Evolutionary conservation across 2,113 vertebrate genomes (phyloP).

Genomic region (Lutjanus erythropterus): DNA sequence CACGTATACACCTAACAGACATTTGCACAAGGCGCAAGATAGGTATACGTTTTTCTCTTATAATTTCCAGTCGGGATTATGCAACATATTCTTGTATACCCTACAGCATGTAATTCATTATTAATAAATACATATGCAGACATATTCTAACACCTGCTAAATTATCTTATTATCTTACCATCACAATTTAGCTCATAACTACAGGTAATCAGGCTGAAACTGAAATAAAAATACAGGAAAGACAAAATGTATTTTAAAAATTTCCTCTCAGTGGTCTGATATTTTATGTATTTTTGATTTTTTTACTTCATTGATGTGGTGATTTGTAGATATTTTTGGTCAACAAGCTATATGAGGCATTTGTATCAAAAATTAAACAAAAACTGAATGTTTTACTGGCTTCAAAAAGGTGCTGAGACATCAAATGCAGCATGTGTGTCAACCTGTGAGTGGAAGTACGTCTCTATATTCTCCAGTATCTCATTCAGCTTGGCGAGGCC

Average conservation of each 20-base stretch:
- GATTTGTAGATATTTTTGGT: no score
- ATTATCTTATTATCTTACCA: no score
- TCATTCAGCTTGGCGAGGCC: conserved; percentile 90
- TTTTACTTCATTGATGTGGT: no score
- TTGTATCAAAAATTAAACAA: background rate
- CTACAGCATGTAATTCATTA: background rate
- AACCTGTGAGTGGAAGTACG: conserved; percentile 92
- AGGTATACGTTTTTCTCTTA: background rate
- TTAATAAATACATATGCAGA: background rate
- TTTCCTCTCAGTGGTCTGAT: no score
- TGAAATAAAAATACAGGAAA: no score
- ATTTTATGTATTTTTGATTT: no score
- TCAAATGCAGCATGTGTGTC: background rate
- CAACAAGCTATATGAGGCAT: background rate
- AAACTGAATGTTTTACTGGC: background rate
- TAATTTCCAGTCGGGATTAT: background rate
- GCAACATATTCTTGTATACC: background rate
- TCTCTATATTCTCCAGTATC: conserved; percentile 89
- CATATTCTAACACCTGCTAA: background rate
- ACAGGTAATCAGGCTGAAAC: no score
- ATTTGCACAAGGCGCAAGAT: background rate
- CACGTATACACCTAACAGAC: background rate
- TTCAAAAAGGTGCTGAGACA: background rate
- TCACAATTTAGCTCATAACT: no score
- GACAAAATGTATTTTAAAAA: no score